A percentile compares a stretch with the other conserved stretches of the same genome.
These are phyloP conservation scores for Schizothorax lantsangensis DNA, from an alignment of 2,797 vertebrate genomes.

Conservation along the genomic window DNA sequence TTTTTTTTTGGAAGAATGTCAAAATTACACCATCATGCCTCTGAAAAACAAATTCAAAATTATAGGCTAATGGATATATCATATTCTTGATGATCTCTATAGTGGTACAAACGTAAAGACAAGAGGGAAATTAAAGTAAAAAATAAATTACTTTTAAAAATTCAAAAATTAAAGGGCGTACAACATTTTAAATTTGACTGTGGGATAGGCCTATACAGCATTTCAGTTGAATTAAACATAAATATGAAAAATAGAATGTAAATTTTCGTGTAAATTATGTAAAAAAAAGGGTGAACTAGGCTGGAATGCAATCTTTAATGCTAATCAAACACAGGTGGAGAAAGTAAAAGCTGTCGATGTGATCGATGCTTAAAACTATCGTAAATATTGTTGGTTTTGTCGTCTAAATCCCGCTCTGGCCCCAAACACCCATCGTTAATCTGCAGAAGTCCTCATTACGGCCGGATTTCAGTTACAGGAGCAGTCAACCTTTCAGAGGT, in stretches of 20 bases:
- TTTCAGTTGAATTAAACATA: not conserved
- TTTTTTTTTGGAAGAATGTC: not conserved
- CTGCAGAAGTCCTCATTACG: slow-evolving; percentile 80
- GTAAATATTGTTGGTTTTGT: slow-evolving; percentile 78
- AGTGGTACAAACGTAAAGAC: not conserved
- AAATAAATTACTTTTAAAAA: not conserved
- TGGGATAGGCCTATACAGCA: not conserved
- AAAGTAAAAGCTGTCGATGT: slow-evolving; percentile 75
- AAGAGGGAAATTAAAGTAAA: not conserved
- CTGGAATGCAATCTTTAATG: slow-evolving; percentile 74
- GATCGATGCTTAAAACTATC: slow-evolving; percentile 80
- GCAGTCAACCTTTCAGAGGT: slow-evolving; percentile 69
- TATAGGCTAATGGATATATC: too few species aligned
- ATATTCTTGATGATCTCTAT: not conserved
- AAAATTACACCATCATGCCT: not conserved
- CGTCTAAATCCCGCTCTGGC: slow-evolving; percentile 65
- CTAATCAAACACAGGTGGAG: slow-evolving; percentile 80
- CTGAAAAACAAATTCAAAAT: not conserved
- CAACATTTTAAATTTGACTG: not conserved
- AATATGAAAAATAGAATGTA: not conserved
- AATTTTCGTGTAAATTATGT: slow-evolving; percentile 4
- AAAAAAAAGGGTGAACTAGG: slow-evolving; percentile 66
- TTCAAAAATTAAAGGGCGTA: not conserved
- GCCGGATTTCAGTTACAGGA: slow-evolving; percentile 74
- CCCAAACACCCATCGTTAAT: slow-evolving; percentile 77